Base-by-base conservation (phyloP, 2,113 vertebrate species). In the Takifugu flavidus region DNA sequence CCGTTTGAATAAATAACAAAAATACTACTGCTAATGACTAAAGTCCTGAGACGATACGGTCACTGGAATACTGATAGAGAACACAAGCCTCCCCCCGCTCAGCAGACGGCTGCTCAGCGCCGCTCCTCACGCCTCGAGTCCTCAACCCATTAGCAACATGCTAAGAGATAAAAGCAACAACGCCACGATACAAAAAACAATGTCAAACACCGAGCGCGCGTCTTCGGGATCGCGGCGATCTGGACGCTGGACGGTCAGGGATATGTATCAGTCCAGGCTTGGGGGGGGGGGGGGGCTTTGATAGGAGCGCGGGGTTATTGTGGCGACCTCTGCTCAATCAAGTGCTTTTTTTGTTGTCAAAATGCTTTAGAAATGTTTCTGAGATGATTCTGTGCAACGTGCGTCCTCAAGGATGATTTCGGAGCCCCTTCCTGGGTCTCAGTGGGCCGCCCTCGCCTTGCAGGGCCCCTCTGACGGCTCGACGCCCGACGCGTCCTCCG, bases 21-120 rank as follows among this genome's bases (percentile, higher is more conserved):
- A 77, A 49, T 10, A 75, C 39, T 68, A 83, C 75, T 65, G 69
- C 79, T 70, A 75, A 52, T 65, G 69, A 78, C 81, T 77, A 85
- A 82, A 82, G 80, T 89, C 83, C 86, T 88, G 86, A 86, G 83
- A 86, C 83, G 70, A 86, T 79, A 89, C 80, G 72, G 82, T 72
- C 82, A 88, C 83, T 86, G 82, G 80, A 82, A 84, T 86, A 87
- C 85, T 62, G 83, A 85, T 72, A 78, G 62, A 82, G 80, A 82
- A 78, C 87, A 87, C 80, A 78, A 72, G 74, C 47, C 68, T 70
- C 67, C 65, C 79, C 65, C 83, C 20, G 58, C 51, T 6, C 28
- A 75, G 56, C 74, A 81, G 65, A 70, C 51, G 59, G 45, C 75
- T 60, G 59, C 58, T 49, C 50, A 56, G 72, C 61, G 61, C 45